Conservation (phyloP, 2,113 vertebrate species). For the Illadopsis cleaveri region DNA sequence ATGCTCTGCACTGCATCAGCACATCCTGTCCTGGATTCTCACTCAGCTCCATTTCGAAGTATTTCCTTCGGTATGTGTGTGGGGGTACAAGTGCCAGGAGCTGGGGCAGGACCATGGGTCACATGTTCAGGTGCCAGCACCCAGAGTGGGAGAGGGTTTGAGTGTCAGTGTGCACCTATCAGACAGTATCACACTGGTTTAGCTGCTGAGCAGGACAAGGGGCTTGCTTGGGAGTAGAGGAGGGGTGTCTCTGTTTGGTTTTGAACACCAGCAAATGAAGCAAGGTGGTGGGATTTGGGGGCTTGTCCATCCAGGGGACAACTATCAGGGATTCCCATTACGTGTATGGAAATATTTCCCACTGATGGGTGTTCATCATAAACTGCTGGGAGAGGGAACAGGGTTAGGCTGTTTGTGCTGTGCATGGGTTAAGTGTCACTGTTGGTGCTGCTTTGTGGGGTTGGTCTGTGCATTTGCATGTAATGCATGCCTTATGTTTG, state of each 20-base stretch:
- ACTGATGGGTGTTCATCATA: background rate
- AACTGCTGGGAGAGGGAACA: background rate
- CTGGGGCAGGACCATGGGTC: background rate
- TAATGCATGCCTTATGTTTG: fast-evolving
- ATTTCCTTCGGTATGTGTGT: background rate
- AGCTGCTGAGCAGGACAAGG: background rate
- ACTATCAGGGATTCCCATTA: background rate
- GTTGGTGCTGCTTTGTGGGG: background rate
- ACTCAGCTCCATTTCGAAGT: background rate
- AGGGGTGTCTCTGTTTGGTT: fast-evolving
- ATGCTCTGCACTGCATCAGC: background rate
- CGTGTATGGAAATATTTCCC: fast-evolving
- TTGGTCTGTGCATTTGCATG: background rate
- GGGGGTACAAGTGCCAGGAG: background rate
- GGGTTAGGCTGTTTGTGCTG: background rate
- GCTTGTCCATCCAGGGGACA: fast-evolving
- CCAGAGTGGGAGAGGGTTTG: fast-evolving
- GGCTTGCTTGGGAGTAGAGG: background rate
- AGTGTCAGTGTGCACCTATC: background rate
- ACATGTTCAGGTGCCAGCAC: fast-evolving
- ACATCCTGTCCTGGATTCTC: background rate
- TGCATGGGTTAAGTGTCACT: background rate
- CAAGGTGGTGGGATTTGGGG: background rate
- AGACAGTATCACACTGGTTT: background rate
- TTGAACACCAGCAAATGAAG: background rate